phyloP scores from a whole-genome alignment of 2,113 vertebrate species.

The Fulmarus glacialis region DNA sequence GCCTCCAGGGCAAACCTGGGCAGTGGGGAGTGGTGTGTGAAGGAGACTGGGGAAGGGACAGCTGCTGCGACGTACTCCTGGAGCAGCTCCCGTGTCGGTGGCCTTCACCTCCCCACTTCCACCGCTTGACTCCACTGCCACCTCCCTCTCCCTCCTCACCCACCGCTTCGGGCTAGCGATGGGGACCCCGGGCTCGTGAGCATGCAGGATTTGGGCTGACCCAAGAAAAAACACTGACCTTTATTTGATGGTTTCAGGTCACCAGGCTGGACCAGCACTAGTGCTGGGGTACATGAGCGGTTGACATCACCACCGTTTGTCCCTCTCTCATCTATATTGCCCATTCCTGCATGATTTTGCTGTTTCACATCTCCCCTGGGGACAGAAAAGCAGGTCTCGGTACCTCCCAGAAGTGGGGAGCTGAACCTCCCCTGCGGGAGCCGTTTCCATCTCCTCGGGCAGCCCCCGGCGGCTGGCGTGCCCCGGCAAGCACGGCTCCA shows the following conservation, averaged over 20 bases:
- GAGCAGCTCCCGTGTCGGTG: not conserved
- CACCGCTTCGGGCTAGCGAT: fast-evolving
- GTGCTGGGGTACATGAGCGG: not conserved
- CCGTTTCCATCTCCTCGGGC: not conserved
- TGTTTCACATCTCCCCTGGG: not conserved
- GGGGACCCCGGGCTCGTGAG: not conserved
- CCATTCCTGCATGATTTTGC: not conserved
- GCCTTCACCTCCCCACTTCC: fast-evolving
- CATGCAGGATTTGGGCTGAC: not conserved
- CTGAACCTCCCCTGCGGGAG: not conserved
- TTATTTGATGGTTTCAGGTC: not conserved
- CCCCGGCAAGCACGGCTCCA: fast-evolving
- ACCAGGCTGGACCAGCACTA: not conserved
- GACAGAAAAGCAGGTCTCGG: not conserved
- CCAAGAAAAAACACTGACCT: not conserved
- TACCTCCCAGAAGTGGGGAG: not conserved
- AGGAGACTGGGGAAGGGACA: not conserved
- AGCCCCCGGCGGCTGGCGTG: not conserved
- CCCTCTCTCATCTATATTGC: not conserved
- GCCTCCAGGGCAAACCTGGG: not conserved
- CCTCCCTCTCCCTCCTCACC: not conserved
- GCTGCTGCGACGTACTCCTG: fast-evolving
- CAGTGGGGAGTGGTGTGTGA: not conserved
- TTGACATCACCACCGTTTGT: not conserved
- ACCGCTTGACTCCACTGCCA: fast-evolving